Conservation (phyloP, 2,113 vertebrate genomes). For the Odobenus rosmarus region DNA sequence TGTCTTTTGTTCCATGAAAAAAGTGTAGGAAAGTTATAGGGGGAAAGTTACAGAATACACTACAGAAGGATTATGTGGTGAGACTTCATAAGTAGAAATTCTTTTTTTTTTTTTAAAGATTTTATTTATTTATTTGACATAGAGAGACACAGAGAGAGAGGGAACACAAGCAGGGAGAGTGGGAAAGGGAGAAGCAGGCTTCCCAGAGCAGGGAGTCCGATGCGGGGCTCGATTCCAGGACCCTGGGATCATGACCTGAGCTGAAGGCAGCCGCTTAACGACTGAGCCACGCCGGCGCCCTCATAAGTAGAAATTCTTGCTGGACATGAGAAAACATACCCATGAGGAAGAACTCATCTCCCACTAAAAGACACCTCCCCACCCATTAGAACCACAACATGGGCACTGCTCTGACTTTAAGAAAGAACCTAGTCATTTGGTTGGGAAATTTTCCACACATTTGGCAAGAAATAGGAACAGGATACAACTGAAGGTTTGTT, state of each 20-base stretch:
- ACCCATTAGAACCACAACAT: neutral
- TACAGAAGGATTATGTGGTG: neutral
- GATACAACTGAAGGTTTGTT: constrained; percentile 55
- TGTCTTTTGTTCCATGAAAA: neutral
- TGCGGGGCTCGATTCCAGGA: too few relatives aligned
- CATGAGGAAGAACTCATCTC: neutral
- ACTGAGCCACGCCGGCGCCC: too few relatives aligned
- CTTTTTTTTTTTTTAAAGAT: neutral
- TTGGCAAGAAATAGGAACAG: constrained; percentile 29
- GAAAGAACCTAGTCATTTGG: neutral
- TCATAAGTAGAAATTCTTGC: neutral
- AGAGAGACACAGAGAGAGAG: too few relatives aligned
- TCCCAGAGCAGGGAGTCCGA: too few relatives aligned
- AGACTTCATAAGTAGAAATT: neutral
- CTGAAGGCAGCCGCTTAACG: too few relatives aligned
- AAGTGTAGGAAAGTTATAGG: neutral
- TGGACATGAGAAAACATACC: neutral
- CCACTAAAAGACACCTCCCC: neutral
- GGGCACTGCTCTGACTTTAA: neutral
- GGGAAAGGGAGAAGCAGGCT: too few relatives aligned
- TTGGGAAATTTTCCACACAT: constrained; percentile 36
- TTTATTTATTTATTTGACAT: too few relatives aligned
- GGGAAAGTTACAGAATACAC: neutral
- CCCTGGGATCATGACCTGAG: too few relatives aligned
- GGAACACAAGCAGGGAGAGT: too few relatives aligned